These are phyloP conservation scores for Eciton burchellii DNA, from an alignment of 1,140 invertebrate genomes.

Conservation along the genomic window DNA sequence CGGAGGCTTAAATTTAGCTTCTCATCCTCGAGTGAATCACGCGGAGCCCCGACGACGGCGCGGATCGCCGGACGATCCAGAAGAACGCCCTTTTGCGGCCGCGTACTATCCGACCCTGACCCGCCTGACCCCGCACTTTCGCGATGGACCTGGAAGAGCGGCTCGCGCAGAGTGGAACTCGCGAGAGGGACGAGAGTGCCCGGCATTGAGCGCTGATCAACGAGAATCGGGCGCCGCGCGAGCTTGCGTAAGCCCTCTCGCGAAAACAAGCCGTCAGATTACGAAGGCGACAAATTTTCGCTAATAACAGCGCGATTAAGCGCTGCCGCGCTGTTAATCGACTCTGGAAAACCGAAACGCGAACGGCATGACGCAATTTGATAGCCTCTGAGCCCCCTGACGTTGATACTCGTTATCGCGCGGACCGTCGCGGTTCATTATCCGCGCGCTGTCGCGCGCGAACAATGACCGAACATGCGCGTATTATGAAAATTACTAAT, in stretches of 20 bases:
- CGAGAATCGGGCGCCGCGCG: too few relatives aligned
- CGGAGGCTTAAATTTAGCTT: constrained; percentile 80
- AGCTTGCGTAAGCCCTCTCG: too few relatives aligned
- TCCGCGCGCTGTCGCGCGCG: neutral
- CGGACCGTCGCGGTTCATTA: constrained; percentile 47
- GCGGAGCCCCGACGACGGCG: constrained; percentile 15
- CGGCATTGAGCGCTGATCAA: too few relatives aligned
- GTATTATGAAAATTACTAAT: constrained; percentile 29
- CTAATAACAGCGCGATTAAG: constrained; percentile 21
- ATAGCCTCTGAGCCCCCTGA: constrained; percentile 62
- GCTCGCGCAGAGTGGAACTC: neutral
- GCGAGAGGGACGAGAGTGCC: neutral
- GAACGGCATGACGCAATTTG: constrained; percentile 59
- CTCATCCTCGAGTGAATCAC: constrained; percentile 76
- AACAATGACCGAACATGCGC: neutral
- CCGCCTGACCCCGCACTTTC: neutral
- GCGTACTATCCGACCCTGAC: neutral
- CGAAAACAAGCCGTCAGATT: neutral
- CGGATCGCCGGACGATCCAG: constrained; percentile 1
- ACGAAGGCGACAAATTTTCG: neutral
- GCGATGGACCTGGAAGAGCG: neutral
- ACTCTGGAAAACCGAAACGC: neutral
- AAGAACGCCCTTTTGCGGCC: constrained; percentile 23
- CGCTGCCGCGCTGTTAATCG: constrained; percentile 20
- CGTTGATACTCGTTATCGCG: constrained; percentile 60